A percentile compares a stretch with the other conserved stretches of the same genome.
phyloP scores from a whole-genome alignment of 2,113 vertebrate species.

The Phrynosoma platyrhinos region DNA sequence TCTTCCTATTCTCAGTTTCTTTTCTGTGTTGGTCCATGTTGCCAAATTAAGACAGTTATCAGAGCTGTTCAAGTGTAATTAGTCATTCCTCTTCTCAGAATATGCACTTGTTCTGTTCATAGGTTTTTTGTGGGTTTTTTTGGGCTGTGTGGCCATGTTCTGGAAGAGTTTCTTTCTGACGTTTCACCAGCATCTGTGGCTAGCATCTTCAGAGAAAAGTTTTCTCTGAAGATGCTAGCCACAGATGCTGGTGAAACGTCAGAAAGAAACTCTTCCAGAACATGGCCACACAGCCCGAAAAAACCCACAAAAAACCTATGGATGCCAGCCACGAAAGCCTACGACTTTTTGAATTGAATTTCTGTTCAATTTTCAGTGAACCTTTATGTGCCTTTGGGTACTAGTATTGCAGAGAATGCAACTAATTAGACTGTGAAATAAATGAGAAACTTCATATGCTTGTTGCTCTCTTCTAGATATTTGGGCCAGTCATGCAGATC shows the following conservation, averaged over 20 bases:
- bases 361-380: neutral
- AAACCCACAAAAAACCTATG: too few relatives aligned
- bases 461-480: slow-evolving; percentile 82
- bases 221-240: too few relatives aligned
- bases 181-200: too few relatives aligned
- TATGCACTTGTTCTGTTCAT: neutral
- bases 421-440: neutral
- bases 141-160: too few relatives aligned
- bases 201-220: too few relatives aligned
- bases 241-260: too few relatives aligned
- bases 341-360: too few relatives aligned
- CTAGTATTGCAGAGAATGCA: neutral
- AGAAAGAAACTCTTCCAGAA: too few relatives aligned
- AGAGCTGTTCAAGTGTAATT: accelerated
- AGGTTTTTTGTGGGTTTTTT: too few relatives aligned
- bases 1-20: accelerated
- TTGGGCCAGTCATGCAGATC: slow-evolving; percentile 98
- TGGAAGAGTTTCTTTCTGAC: too few relatives aligned
- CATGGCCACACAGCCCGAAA: too few relatives aligned
- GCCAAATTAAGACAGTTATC: accelerated
- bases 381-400: neutral
- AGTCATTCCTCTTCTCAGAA: neutral
- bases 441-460: neutral
- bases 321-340: too few relatives aligned
- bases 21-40: neutral